These are phyloP conservation scores for Holothuria leucospilota DNA, from an alignment of 53 echinoderm and acorn worm species.

Conservation along the genomic window DNA sequence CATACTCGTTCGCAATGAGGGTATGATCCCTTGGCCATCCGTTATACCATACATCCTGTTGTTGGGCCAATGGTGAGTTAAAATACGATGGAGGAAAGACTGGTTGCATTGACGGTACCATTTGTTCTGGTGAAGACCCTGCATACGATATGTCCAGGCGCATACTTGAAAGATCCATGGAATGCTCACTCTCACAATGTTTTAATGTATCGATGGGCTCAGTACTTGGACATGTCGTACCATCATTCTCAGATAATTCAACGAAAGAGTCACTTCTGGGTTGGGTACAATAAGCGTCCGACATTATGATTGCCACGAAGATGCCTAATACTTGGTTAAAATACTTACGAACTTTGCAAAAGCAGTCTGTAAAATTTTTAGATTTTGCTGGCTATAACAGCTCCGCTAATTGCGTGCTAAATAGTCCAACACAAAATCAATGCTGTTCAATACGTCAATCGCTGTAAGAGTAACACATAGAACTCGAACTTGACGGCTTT, in stretches of 20 bases:
- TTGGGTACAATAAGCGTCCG: neutral
- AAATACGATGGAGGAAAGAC: neutral
- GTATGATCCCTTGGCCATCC: conserved; percentile 1
- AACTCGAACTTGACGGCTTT: neutral
- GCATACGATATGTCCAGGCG: neutral
- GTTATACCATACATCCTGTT: neutral
- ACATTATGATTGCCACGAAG: neutral
- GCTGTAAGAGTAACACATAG: neutral
- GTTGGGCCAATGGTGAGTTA: neutral
- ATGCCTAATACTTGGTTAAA: neutral
- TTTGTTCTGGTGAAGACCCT: conserved; percentile 15
- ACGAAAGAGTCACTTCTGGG: neutral
- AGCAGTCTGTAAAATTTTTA: neutral
- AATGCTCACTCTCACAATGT: neutral
- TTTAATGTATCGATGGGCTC: neutral
- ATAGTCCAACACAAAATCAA: neutral
- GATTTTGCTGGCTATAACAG: too few relatives aligned
- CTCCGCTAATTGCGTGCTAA: too few relatives aligned
- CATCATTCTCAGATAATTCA: neutral
- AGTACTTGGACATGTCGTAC: neutral
- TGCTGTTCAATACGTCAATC: neutral
- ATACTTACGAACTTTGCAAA: neutral
- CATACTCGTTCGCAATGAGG: neutral
- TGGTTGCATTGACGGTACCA: neutral
- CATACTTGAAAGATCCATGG: neutral